Base-by-base conservation (phyloP, 2,888 invertebrate species). In the Noctuana brunneofusca region DNA sequence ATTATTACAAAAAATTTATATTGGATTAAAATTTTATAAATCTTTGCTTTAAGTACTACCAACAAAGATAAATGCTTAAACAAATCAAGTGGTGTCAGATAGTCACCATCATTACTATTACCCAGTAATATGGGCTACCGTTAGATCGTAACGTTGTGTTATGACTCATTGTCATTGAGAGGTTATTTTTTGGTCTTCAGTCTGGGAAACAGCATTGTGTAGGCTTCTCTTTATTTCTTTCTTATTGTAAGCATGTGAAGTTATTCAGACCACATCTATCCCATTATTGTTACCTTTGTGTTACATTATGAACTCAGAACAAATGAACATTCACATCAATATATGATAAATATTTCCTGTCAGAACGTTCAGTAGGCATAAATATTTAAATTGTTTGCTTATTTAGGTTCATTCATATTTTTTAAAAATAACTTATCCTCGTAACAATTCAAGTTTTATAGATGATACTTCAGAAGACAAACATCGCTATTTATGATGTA, bases 181-280 rank as follows among this genome's bases (percentile, higher is more conserved):
- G 64, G 56, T 68, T 65, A 65, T 66, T 66, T 63, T 57, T 63
- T 63, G 54, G 66, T 65, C 50, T 49, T 52, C 52, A 63, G 63
- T 63, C 66, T 69, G 70, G 66, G 72, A 75, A 73, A 58, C 54
- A 53, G 65, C 64, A 69, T 69, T 72, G 71, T 73, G 69, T 72
- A 69, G 53, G 64, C 69, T 72, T 73, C 73, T 67, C 72, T 66
- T 53, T 66, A 64, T 71, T 71, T 75, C 70, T 69, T 62, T 62
- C 41, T 41, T 62, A 62, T 62, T 70, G 64, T 68, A 54, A 64
- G 64, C 70, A 68, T 71, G 75, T 65, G 73, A 73, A 75, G 67
- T 65, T 64, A 69, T 65, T 73, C 69, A 66, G 70, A 71, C 70
- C 64, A 71, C 73, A 72, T 71, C 72, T 60, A 68, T 69, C 67